phyloP scores from a whole-genome alignment of 2,888 invertebrate species.

The Leptodirus hochenwartii region DNA sequence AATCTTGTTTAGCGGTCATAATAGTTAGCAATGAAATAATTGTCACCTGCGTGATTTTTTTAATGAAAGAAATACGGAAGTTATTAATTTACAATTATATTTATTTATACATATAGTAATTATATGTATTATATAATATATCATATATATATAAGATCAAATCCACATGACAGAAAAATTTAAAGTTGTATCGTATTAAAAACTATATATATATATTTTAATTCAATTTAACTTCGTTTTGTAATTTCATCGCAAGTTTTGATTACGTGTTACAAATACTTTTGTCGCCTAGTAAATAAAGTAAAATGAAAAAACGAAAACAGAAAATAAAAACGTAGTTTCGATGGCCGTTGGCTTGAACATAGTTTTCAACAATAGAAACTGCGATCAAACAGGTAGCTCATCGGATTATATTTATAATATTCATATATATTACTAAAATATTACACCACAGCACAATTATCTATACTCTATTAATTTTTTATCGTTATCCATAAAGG shows the following conservation, averaged over 20 bases:
- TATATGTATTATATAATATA: conserved; percentile 25
- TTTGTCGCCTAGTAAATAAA: no score
- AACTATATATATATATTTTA: no score
- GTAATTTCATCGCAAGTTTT: no score
- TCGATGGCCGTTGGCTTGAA: no score
- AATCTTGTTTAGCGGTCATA: neutral
- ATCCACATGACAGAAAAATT: conserved; percentile 29
- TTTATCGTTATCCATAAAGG: conserved; percentile 26
- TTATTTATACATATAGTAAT: conserved; percentile 30
- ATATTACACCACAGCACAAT: conserved; percentile 33
- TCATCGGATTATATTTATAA: neutral
- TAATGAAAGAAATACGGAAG: neutral
- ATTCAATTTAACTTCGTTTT: no score
- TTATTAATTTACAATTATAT: conserved; percentile 27
- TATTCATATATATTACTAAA: conserved; percentile 24
- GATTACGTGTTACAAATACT: no score
- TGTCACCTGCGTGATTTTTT: neutral
- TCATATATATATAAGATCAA: conserved; percentile 27
- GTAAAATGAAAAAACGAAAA: no score
- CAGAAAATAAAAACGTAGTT: no score
- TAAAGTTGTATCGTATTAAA: conserved; percentile 18
- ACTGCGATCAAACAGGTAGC: conserved; percentile 20
- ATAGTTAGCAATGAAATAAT: neutral
- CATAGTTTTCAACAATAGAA: no score
- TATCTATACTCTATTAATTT: conserved; percentile 25